A percentile compares a stretch with the other conserved stretches of the same genome.
These are phyloP conservation scores for Idaea dimidiata DNA, from an alignment of 2,888 invertebrate species.

Conservation along the genomic window DNA sequence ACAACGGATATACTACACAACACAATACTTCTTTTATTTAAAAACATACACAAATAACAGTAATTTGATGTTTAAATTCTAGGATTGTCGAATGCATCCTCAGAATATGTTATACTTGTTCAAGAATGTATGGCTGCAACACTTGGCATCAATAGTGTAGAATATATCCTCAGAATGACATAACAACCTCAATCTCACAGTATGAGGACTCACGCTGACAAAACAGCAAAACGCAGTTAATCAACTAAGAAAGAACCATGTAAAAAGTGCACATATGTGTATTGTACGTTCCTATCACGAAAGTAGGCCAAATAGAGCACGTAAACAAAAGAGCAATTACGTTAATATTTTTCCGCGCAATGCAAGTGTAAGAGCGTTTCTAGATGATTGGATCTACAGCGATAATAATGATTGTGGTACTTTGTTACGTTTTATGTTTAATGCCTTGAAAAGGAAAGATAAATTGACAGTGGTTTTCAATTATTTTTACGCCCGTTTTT, in stretches of 20 bases:
- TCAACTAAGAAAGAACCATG: neutral
- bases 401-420: neutral
- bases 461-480: neutral
- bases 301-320: conserved; percentile 34
- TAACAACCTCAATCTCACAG: too few relatives aligned
- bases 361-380: conserved; percentile 20
- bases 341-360: conserved; percentile 22
- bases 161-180: too few relatives aligned
- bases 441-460: neutral
- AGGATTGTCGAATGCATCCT: too few relatives aligned
- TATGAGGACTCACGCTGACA: too few relatives aligned
- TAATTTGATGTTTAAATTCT: too few relatives aligned
- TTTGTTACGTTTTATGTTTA: neutral
- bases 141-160: too few relatives aligned
- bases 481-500: neutral
- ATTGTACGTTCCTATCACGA: conserved; percentile 38
- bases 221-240: too few relatives aligned
- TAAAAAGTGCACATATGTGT: conserved; percentile 32
- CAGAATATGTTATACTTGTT: too few relatives aligned
- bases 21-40: too few relatives aligned
- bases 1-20: too few relatives aligned
- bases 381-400: conserved; percentile 4
- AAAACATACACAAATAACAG: too few relatives aligned
- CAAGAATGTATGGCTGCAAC: too few relatives aligned
- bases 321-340: conserved; percentile 38